phyloP scores from a whole-genome alignment of 2,797 vertebrate genomes.

The Chromobotia macracanthus region DNA sequence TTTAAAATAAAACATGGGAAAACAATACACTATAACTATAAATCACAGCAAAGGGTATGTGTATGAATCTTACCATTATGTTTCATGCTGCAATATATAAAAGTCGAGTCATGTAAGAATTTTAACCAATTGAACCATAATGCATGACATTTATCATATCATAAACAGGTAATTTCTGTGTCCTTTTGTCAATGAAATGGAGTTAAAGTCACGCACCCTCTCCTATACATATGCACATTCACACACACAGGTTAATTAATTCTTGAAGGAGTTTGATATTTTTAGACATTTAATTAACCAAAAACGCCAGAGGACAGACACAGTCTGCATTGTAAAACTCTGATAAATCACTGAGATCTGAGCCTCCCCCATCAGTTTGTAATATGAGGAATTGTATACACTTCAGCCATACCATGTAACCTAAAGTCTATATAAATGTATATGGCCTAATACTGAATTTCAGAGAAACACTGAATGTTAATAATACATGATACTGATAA shows the following conservation, averaged over 20 bases:
- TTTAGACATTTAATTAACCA: constrained; percentile 82
- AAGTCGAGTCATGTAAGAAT: neutral
- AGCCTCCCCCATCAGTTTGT: constrained; percentile 67
- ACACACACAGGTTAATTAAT: constrained; percentile 78
- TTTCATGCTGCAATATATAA: neutral
- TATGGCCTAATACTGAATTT: neutral
- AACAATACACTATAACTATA: too few species aligned
- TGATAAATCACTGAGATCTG: constrained; percentile 72
- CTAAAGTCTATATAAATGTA: neutral
- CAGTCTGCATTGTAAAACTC: constrained; percentile 69
- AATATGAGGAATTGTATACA: neutral
- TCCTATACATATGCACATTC: constrained; percentile 12
- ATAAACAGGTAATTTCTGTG: constrained; percentile 33
- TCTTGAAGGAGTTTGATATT: constrained; percentile 83
- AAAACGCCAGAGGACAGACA: constrained; percentile 71
- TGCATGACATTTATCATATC: constrained; percentile 26
- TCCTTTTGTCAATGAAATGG: constrained; percentile 45
- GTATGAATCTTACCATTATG: neutral
- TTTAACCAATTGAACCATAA: neutral
- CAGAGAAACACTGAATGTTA: neutral
- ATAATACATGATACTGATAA: neutral
- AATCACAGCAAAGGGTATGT: too few species aligned
- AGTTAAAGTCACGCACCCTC: constrained; percentile 56
- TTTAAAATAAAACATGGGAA: too few species aligned
- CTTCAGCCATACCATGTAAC: neutral